Evolutionary conservation across 2,113 vertebrate genomes (phyloP), one percentile per base, ranked within the genome.

Genomic region (Tachysurus vachellii): DNA sequence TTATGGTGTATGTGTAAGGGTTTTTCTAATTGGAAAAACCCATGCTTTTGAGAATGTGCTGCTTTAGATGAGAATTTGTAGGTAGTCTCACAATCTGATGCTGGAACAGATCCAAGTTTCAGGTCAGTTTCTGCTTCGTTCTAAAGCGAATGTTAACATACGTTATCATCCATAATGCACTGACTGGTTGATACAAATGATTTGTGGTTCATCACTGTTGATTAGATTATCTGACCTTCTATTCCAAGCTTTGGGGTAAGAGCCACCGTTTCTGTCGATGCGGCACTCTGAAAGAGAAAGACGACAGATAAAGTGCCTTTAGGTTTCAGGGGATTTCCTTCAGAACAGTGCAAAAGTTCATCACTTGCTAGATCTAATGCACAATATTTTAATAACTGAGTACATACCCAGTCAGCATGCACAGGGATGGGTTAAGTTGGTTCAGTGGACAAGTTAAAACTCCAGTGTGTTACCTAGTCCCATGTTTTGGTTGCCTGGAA

Each of bases 241-340:
- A 7, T 26, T 10, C 26, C 1, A 47, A 12, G 19, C 19, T 50
- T 64, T 79, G 84, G 21, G 23, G 4, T 85, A 8, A 31, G 71
- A 12, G 2, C 0, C 17, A n/a, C 0, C 36, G 28, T 64, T 66
- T 50, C 57, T 61, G 84, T 77, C 26, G 4, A 21, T 85, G 21
- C 54, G 14, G 82, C 66, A 71, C 59, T 42, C n/a, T 82, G 57
- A 62, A 66, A 64, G 11, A 66, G 79, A 66, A 64, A 56, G 23
- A 36, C 76, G n/a, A 23, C 11, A 80, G 53, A 50, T 61, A 44
- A 68, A 36, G 16, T 57, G 54, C 62, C 62, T 64, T 31, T 5
- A 19, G 9, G 13, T 44, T 85, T 73, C 1, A 1, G 84, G 83
- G 80, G 79, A 36, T 86, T 85, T 88, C 84, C 79, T 31, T 75